phyloP scores from a whole-genome alignment of 2,797 vertebrate species.

The Xenentodon cancila region DNA sequence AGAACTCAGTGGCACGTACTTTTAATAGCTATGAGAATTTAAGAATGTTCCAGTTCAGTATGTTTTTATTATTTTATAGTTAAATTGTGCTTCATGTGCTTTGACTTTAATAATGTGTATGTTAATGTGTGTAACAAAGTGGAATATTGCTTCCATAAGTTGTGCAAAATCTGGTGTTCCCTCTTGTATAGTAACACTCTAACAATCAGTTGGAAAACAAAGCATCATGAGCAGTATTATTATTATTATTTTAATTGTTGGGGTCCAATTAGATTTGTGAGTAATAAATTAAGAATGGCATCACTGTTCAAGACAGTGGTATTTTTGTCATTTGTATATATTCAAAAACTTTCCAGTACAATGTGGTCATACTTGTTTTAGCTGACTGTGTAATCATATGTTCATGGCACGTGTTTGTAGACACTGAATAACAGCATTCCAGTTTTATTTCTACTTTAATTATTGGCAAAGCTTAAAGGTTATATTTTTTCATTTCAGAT shows the following conservation, averaged over 20 bases:
- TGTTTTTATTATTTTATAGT: conserved; percentile 34
- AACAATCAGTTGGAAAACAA: conserved; percentile 35
- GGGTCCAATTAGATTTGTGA: conserved; percentile 48
- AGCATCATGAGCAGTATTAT: conserved; percentile 75
- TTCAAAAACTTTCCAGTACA: not conserved
- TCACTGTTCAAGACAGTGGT: not conserved
- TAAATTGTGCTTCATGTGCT: conserved; percentile 25
- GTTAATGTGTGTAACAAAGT: conserved; percentile 24
- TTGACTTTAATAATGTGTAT: conserved; percentile 48
- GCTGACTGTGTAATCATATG: not conserved
- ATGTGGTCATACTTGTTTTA: not conserved
- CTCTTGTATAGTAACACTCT: conserved; percentile 30
- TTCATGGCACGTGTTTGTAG: conserved; percentile 62
- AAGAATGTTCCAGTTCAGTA: conserved; percentile 29
- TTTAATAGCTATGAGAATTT: conserved; percentile 33
- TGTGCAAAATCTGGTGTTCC: conserved; percentile 30
- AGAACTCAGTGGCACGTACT: conserved; percentile 34
- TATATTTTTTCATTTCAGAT: too few relatives aligned
- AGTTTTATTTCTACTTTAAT: conserved; percentile 20
- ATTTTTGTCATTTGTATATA: not conserved
- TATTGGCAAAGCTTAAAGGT: too few relatives aligned
- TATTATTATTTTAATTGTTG: conserved; percentile 67
- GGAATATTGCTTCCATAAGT: conserved; percentile 26
- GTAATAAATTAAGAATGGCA: conserved; percentile 19
- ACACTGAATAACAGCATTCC: conserved; percentile 69